phyloP scores from a whole-genome alignment of 2,113 vertebrate species.

The Micronycteris hirsuta region DNA sequence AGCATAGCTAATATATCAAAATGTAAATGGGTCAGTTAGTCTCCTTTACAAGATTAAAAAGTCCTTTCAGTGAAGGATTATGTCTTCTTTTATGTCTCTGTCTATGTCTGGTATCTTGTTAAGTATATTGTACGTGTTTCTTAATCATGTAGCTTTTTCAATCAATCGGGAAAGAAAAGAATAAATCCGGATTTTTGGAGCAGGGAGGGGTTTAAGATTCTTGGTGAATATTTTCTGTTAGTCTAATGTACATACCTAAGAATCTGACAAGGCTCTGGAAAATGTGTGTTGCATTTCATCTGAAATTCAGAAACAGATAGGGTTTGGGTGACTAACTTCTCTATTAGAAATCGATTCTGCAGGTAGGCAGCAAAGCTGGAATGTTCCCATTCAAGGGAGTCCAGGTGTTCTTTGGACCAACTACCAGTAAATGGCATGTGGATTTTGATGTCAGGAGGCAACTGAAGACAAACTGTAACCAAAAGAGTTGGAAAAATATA shows the following conservation, averaged over 20 bases:
- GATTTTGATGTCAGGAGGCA: slow-evolving; percentile 26
- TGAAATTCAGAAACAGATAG: not conserved
- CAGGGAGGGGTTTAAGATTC: not conserved
- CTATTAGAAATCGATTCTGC: slow-evolving; percentile 47
- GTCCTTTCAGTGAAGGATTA: not conserved
- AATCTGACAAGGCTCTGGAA: not conserved
- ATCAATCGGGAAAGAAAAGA: not conserved
- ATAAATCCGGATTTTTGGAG: not conserved
- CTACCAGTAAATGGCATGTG: not conserved
- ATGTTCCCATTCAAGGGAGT: not conserved
- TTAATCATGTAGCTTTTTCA: not conserved
- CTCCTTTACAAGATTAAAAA: not conserved
- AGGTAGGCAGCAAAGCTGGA: not conserved
- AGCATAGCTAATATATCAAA: not conserved
- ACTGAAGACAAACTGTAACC: slow-evolving; percentile 31
- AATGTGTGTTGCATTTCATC: not conserved
- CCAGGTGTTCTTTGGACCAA: not conserved
- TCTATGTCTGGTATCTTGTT: not conserved
- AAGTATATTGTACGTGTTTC: not conserved
- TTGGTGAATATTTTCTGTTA: not conserved
- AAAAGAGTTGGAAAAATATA: slow-evolving; percentile 13
- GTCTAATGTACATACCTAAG: not conserved
- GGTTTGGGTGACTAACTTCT: slow-evolving; percentile 8
- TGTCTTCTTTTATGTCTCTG: not conserved
- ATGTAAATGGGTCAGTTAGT: not conserved